These are phyloP conservation scores for Engraulis encrasicolus DNA, from an alignment of 2,113 vertebrate species.

Conservation along the genomic window DNA sequence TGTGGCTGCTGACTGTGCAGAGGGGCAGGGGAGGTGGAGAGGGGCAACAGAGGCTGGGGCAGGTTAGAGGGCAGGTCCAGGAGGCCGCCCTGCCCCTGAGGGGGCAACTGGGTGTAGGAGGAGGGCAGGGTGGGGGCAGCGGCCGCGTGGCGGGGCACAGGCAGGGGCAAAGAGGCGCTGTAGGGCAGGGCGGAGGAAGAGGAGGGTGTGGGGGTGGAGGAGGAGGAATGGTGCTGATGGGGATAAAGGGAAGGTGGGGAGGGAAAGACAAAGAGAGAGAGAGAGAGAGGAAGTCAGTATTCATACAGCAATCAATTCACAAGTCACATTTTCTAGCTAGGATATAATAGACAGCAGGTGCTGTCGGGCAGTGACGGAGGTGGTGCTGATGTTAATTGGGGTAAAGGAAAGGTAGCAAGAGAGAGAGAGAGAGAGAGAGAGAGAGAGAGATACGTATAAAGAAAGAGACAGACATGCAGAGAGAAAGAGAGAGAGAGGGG, in stretches of 20 bases:
- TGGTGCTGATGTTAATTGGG: too few relatives aligned
- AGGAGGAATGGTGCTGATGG: constrained; percentile 86
- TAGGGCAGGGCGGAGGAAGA: constrained; percentile 79
- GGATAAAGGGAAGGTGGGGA: constrained; percentile 79
- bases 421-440: too few relatives aligned
- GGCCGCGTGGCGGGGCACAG: constrained; percentile 81
- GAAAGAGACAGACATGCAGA: too few relatives aligned
- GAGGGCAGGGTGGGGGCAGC: constrained; percentile 73
- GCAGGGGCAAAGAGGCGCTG: constrained; percentile 87
- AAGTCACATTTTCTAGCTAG: too few relatives aligned
- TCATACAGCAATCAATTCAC: too few relatives aligned
- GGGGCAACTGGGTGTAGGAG: constrained; percentile 82
- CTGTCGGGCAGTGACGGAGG: too few relatives aligned
- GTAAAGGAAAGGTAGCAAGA: too few relatives aligned
- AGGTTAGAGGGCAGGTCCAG: constrained; percentile 77
- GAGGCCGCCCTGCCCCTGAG: constrained; percentile 64
- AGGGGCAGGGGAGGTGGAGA: constrained; percentile 65
- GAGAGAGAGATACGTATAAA: too few relatives aligned
- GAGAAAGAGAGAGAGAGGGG: too few relatives aligned
- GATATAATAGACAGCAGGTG: too few relatives aligned
- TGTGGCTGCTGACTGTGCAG: constrained; percentile 51
- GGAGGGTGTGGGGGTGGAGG: constrained; percentile 78
- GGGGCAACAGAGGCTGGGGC: constrained; percentile 84
- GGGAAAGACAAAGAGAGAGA: too few relatives aligned
- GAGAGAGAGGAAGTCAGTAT: too few relatives aligned